Percentiles rank a stretch among this genome's conserved stretches.
Evolutionary conservation across 2,797 vertebrate genomes (phyloP).

Genomic region (Lepus oiostolus): DNA sequence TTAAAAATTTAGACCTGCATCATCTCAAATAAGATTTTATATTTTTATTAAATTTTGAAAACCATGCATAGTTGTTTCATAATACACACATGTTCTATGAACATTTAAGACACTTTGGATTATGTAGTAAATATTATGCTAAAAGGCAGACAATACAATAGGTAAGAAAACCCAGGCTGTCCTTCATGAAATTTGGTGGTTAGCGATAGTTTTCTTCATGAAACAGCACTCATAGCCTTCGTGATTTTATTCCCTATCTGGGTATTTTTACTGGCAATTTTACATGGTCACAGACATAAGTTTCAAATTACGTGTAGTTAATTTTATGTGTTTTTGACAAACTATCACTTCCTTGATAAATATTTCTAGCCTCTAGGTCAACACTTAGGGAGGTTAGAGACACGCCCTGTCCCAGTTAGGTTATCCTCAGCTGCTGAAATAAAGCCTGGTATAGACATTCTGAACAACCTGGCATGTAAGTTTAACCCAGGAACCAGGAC

Average conservation of each 20-base stretch:
- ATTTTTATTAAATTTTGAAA: neutral
- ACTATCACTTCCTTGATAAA: constrained; percentile 9
- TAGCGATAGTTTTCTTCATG: neutral
- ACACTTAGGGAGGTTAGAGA: neutral
- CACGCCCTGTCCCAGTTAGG: too few relatives aligned
- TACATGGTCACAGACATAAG: neutral
- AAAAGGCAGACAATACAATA: neutral
- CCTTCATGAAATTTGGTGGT: neutral
- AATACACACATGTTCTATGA: too few relatives aligned
- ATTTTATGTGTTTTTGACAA: neutral
- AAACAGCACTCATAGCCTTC: neutral
- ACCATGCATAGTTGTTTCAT: too few relatives aligned
- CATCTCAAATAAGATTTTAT: neutral
- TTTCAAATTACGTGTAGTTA: neutral
- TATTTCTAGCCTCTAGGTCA: neutral
- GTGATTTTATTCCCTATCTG: neutral
- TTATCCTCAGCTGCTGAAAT: neutral
- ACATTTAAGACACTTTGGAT: too few relatives aligned
- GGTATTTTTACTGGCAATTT: constrained; percentile 26
- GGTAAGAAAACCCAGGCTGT: neutral
- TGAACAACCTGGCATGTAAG: neutral
- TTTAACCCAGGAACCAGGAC: neutral
- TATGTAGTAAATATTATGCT: neutral
- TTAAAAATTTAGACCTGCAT: neutral
- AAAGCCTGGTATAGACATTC: neutral